phyloP scores from a whole-genome alignment of 2,113 vertebrate genomes.

The Gnathonemus echidnorhynchus region DNA sequence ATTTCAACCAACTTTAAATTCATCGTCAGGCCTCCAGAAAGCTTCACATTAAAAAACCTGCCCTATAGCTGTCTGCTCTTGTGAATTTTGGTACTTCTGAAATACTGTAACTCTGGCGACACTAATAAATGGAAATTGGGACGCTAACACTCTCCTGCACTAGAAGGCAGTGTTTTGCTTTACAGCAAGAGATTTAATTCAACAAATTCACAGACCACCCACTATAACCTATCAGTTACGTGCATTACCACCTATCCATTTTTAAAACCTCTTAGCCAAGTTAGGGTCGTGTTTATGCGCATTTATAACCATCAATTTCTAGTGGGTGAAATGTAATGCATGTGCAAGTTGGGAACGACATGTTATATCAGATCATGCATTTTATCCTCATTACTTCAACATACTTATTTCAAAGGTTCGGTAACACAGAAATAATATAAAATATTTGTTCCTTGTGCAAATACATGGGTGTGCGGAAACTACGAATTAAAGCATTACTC shows the following conservation, averaged over 20 bases:
- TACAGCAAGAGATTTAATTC: neutral
- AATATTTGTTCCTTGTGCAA: neutral
- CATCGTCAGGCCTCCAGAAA: neutral
- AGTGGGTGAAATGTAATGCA: neutral
- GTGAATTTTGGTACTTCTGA: constrained; percentile 33
- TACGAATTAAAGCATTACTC: neutral
- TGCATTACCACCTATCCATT: neutral
- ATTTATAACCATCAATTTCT: neutral
- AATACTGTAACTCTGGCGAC: neutral
- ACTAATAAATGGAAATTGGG: neutral
- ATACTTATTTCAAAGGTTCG: neutral
- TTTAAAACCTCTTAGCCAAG: neutral
- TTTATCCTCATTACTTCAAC: neutral
- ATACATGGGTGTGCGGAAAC: neutral
- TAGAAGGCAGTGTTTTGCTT: constrained; percentile 20
- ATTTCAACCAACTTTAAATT: neutral
- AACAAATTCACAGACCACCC: neutral
- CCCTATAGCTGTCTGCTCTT: neutral
- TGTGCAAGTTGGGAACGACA: neutral
- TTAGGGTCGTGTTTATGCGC: neutral
- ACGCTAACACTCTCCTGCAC: constrained; percentile 10
- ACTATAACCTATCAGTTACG: neutral
- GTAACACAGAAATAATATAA: neutral
- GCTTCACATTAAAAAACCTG: neutral
- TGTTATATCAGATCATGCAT: neutral